These are phyloP conservation scores for Fragum whitleyi DNA, from an alignment of 2,888 invertebrate species.

Conservation along the genomic window DNA sequence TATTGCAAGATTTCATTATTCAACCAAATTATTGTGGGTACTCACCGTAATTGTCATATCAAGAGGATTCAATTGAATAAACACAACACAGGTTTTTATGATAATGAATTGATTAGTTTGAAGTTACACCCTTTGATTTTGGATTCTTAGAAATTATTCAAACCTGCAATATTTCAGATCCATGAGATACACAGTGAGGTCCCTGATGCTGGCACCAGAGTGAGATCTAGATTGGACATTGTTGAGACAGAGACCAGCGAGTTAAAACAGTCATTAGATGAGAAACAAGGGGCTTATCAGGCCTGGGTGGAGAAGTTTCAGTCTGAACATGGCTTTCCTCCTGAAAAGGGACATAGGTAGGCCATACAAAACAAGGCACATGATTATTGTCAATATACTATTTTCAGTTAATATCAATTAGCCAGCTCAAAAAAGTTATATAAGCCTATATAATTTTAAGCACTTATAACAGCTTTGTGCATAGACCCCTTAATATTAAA, in stretches of 20 bases:
- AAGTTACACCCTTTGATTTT: too few species aligned
- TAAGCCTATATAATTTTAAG: too few species aligned
- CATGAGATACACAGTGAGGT: slow-evolving; percentile 73
- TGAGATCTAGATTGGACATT: slow-evolving; percentile 64
- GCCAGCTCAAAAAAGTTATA: not conserved
- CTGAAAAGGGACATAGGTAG: slow-evolving; percentile 53
- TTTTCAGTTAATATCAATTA: not conserved
- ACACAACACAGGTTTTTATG: too few species aligned
- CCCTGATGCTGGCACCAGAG: slow-evolving; percentile 70
- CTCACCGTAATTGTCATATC: too few species aligned
- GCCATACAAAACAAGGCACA: not conserved
- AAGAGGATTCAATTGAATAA: too few species aligned
- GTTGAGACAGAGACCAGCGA: slow-evolving; percentile 51
- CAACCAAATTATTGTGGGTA: too few species aligned
- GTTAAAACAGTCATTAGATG: slow-evolving; percentile 62
- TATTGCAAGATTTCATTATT: too few species aligned
- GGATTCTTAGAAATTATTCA: too few species aligned
- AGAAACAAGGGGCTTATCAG: slow-evolving; percentile 69
- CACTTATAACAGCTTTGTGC: too few species aligned
- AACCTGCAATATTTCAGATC: slow-evolving; percentile 63
- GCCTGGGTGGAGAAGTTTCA: slow-evolving; percentile 71
- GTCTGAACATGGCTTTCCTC: slow-evolving; percentile 67
- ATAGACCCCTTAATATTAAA: too few species aligned
- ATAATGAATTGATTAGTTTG: too few species aligned
- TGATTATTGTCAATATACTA: not conserved